These are phyloP conservation scores for Apantesis nais DNA, from an alignment of 2,888 invertebrate species.

Conservation along the genomic window DNA sequence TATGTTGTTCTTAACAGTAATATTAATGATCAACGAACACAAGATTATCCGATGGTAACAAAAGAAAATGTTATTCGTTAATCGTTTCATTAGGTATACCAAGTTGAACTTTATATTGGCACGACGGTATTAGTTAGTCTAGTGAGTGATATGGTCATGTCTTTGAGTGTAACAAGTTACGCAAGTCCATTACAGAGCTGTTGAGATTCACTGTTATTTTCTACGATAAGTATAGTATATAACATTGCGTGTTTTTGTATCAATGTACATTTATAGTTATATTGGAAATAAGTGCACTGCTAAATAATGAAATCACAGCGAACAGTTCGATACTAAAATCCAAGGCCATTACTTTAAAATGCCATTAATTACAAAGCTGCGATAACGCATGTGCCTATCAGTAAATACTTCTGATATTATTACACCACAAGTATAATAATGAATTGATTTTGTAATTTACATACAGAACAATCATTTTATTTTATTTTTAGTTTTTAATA, in stretches of 20 bases:
- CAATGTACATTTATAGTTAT: not conserved
- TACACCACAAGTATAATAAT: not conserved
- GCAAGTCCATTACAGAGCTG: constrained; percentile 8
- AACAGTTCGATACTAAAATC: not conserved
- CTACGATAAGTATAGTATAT: not conserved
- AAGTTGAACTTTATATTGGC: constrained; percentile 22
- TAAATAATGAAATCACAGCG: not conserved
- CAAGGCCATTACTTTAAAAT: not conserved
- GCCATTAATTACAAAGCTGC: not conserved
- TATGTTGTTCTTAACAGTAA: not conserved
- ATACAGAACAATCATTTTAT: not conserved
- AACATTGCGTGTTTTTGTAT: not conserved
- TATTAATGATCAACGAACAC: constrained; percentile 9
- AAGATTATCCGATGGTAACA: constrained; percentile 18
- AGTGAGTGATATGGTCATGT: constrained; percentile 17
- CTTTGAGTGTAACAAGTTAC: constrained; percentile 22
- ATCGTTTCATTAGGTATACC: not conserved
- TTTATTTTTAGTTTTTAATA: not conserved
- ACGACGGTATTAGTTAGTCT: constrained; percentile 33
- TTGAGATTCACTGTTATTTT: not conserved
- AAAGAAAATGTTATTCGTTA: constrained; percentile 14
- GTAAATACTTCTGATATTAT: not conserved
- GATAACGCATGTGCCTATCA: not conserved
- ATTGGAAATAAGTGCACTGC: not conserved
- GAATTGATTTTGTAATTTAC: not conserved